Conservation (phyloP, 2,797 vertebrate species). For the Hydrophis major region DNA sequence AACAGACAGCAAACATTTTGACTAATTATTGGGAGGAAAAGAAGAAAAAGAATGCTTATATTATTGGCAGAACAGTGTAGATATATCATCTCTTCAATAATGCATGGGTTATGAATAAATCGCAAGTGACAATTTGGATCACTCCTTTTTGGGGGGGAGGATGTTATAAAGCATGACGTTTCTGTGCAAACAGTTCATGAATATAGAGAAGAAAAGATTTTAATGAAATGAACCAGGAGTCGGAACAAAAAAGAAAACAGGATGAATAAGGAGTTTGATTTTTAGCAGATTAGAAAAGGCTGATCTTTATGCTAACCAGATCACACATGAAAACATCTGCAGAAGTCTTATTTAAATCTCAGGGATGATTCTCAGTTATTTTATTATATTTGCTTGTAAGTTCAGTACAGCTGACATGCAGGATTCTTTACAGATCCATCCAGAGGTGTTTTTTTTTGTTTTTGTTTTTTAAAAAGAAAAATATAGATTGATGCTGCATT, state of each 20-base stretch:
- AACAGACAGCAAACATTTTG: background rate
- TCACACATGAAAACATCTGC: background rate
- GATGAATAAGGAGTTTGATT: background rate
- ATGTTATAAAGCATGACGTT: background rate
- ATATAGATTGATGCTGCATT: background rate
- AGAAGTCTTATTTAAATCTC: background rate
- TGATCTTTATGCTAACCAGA: background rate
- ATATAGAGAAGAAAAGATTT: slow-evolving; percentile 9
- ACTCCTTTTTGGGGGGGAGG: background rate
- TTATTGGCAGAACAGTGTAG: background rate
- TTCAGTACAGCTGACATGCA: background rate
- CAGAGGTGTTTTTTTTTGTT: background rate
- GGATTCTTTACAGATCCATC: background rate
- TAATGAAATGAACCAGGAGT: slow-evolving; percentile 2
- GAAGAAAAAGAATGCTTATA: background rate
- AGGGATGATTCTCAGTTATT: background rate
- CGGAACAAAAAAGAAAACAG: background rate
- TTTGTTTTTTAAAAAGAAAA: background rate
- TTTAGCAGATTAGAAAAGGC: background rate
- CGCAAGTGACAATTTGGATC: slow-evolving; percentile 19
- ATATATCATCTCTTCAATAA: slow-evolving; percentile 30
- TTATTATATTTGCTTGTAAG: background rate
- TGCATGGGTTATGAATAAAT: slow-evolving; percentile 3
- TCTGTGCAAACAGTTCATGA: slow-evolving; percentile 16
- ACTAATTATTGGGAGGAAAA: background rate